Percentiles rank a stretch among this genome's conserved stretches.
These are phyloP conservation scores for Sphaerophoria rueppellii DNA, from an alignment of 2,888 invertebrate species.

Conservation along the genomic window DNA sequence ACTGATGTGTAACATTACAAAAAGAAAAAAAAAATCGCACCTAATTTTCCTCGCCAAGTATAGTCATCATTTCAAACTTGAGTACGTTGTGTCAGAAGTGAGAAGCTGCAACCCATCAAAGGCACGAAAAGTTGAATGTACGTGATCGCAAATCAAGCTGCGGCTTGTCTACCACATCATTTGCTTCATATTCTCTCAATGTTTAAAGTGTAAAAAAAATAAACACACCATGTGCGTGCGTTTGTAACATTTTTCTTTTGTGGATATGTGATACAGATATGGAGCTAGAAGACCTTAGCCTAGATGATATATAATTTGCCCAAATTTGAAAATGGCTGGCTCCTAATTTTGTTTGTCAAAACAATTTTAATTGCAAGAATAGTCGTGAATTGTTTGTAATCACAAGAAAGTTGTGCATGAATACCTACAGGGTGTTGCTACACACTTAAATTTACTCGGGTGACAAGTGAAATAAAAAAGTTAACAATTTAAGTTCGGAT, in stretches of 20 bases:
- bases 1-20: not conserved
- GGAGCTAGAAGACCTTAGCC: slow-evolving; percentile 49
- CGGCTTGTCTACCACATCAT: not conserved
- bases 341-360: slow-evolving; percentile 6
- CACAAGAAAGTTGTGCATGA: not conserved
- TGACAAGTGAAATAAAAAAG: no score
- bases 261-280: slow-evolving; percentile 24
- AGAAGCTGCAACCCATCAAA: slow-evolving; percentile 1
- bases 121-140: not conserved
- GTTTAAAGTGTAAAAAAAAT: not conserved
- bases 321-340: slow-evolving; percentile 4
- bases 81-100: not conserved
- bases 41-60: not conserved
- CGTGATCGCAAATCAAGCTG: slow-evolving; percentile 1
- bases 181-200: not conserved
- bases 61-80: not conserved
- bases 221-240: not conserved
- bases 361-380: not conserved
- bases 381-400: not conserved
- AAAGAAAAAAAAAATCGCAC: not conserved
- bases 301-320: slow-evolving; percentile 11
- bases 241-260: slow-evolving; percentile 32
- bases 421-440: not conserved
- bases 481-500: no score
- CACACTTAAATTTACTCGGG: not conserved